phyloP scores from a whole-genome alignment of 2,888 invertebrate genomes.

The Cosmia trapezina region DNA sequence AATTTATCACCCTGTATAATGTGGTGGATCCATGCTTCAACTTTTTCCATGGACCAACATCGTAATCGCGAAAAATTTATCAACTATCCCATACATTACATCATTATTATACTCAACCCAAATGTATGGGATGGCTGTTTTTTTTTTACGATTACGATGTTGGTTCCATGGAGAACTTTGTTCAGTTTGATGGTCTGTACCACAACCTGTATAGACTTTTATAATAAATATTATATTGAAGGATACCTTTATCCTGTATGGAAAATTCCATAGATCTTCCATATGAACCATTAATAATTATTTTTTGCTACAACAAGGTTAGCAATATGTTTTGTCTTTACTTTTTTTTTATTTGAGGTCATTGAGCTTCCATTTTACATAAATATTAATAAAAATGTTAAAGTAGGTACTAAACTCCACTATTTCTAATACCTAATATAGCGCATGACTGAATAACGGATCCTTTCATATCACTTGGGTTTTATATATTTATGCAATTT shows the following conservation, averaged over 20 bases:
- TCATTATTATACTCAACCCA: too few species aligned
- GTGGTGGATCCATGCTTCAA: neutral
- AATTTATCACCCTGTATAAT: neutral
- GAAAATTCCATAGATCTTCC: neutral
- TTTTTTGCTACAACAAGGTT: neutral
- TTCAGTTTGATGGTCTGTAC: too few species aligned
- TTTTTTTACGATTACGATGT: too few species aligned
- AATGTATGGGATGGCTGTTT: too few species aligned
- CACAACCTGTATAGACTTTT: neutral
- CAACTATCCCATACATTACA: too few species aligned
- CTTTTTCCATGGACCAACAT: too few species aligned
- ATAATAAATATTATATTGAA: neutral
- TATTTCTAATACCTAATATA: constrained; percentile 7
- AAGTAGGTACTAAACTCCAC: neutral
- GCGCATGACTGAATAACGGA: neutral
- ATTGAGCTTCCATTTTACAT: neutral
- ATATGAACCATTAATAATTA: neutral
- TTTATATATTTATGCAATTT: constrained; percentile 1
- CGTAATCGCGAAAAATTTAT: too few species aligned
- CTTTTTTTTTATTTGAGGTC: neutral
- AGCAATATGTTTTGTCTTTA: neutral
- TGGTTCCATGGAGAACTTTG: too few species aligned
- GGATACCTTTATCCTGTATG: constrained; percentile 15
- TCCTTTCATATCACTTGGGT: neutral
- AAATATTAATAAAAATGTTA: neutral